phyloP scores from a whole-genome alignment of 2,797 vertebrate genomes.

The Pachyuromys duprasi region DNA sequence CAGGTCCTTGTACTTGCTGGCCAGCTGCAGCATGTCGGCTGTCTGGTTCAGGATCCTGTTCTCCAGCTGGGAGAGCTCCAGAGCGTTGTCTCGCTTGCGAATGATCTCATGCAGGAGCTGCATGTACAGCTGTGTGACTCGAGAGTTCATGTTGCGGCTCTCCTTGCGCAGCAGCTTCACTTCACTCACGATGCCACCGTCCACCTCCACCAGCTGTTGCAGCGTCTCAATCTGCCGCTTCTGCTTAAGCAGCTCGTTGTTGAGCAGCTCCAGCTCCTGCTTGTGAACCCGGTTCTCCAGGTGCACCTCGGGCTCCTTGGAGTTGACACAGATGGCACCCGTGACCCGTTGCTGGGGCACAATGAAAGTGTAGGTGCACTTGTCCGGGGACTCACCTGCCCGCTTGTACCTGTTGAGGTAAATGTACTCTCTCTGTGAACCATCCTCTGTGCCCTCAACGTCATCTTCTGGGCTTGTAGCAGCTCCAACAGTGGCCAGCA shows the following conservation, averaged over 20 bases:
- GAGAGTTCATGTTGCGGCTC: slow-evolving; percentile 99
- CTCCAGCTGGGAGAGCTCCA: slow-evolving; percentile 98
- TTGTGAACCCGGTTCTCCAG: slow-evolving; percentile 96
- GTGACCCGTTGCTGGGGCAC: slow-evolving; percentile 98
- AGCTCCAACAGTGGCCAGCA: slow-evolving; percentile 81
- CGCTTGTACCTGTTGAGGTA: slow-evolving; percentile 92
- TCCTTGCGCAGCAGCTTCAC: slow-evolving; percentile 98
- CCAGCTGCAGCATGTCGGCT: slow-evolving; percentile 96
- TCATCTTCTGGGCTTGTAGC: slow-evolving; percentile 87
- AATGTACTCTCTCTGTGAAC: slow-evolving; percentile 91
- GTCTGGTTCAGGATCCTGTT: slow-evolving; percentile 98
- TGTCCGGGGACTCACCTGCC: slow-evolving; percentile 89
- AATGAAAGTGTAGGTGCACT: slow-evolving; percentile 99
- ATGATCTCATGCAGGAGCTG: slow-evolving; percentile 99
- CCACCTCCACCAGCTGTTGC: slow-evolving; percentile 98
- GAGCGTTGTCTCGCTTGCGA: slow-evolving; percentile 96
- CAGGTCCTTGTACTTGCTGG: slow-evolving; percentile 97
- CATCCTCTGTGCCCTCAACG: slow-evolving; percentile 90
- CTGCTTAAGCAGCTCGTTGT: slow-evolving; percentile 96
- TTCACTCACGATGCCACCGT: slow-evolving; percentile 98
- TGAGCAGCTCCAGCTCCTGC: slow-evolving; percentile 96
- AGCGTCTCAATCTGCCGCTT: slow-evolving; percentile 98
- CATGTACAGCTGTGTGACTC: slow-evolving; percentile 99
- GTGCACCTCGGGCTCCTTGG: slow-evolving; percentile 94
- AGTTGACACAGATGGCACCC: slow-evolving; percentile 98